Evolutionary conservation across 2,797 vertebrate genomes (phyloP), one percentile per base, ranked within the genome.

Genomic region (Chloroceryle inda): DNA sequence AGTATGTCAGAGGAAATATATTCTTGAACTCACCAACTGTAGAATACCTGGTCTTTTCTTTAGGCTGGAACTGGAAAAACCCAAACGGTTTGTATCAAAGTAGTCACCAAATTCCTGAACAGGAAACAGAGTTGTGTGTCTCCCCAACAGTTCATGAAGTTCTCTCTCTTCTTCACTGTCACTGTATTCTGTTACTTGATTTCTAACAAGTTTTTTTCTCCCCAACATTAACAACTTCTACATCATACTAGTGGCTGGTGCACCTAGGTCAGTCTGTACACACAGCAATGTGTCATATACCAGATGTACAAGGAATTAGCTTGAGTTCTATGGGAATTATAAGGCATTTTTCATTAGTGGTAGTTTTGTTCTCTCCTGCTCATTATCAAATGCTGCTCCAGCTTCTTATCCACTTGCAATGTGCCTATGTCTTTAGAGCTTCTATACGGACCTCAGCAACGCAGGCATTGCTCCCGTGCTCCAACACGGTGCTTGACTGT

Each of bases 131-230:
- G 27, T 1, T 71, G 35, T 58, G 38, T 5, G 24, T 14, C 3
- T 13, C 19, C 11, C 4, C 23, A 53, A 85, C 10, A 75, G 53
- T 26, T 88, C 44, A 20, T 55, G 23, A 55, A 82, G 24, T 20
- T 82, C 40, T 52, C 63, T 44, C 61, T 38, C 33, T 22, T 50
- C 79, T 79, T 47, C 14, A 4, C 40, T 74, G 40, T 23, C 59
- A 76, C 24, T 67, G 10, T 56, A 49, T 80, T 86, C 92, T 77
- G 26, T 62, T 84, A n/a, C 56, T 93, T 75, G 68, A 84, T 53
- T 83, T 88, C 45, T n/a, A 71, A 24, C 7, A 85, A 58, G 38
- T 67, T 63, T 80, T 58, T 59, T 38, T 80, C 47, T 80, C 56
- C 37, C 59, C 76, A 80, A 35, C 19, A 37, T 12, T 55, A 88